Evolutionary conservation across 2,113 vertebrate genomes (phyloP), one percentile per base, ranked within the genome.

Genomic region (Trematomus loennbergii): DNA sequence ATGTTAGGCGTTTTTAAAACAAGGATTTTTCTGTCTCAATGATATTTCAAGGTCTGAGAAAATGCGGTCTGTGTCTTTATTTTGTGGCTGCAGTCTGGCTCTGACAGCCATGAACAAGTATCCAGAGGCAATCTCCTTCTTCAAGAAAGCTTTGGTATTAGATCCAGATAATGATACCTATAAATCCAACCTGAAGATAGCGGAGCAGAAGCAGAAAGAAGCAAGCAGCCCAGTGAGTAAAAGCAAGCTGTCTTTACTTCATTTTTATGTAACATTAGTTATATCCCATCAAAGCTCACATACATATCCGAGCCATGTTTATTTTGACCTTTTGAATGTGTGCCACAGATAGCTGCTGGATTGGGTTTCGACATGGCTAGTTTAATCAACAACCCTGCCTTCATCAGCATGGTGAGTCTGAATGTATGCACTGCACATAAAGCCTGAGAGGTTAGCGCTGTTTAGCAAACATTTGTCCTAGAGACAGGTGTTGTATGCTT

Each of bases 151-250:
- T 46, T 85, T 99, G 89, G 97, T 97, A 79, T 94, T 99, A 79
- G 98, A 99, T 86, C 98, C 98, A 12, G 97, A 99, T 82, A 99
- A 99, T 40, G 97, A 99, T 76, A 98, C 98, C 16, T 98, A 99
- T 85, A 99, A 98, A 71, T 97, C 97, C 85, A 99, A 99, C 92
- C 88, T 99, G 91, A 99, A 98, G 95, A 96, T 98, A 48, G 97
- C 97, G 53, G 98, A 99, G 92, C 97, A 98, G 93, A 99, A 98
- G 90, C 95, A 97, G 72, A 97, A 96, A 94, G 97, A 99, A 43
- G 90, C 95, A 8, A 94, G 96, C 72, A 98, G 97, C 89, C 97
- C 97, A 53, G 97, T 99, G 90, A 97, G 97, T 96, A 43, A 2
- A 13, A 57, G 25, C 25, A 43, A 61, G 46, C 17, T 9, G 3